Conservation (phyloP, 2,888 invertebrate genomes). For the Erpobdella octoculata region DNA sequence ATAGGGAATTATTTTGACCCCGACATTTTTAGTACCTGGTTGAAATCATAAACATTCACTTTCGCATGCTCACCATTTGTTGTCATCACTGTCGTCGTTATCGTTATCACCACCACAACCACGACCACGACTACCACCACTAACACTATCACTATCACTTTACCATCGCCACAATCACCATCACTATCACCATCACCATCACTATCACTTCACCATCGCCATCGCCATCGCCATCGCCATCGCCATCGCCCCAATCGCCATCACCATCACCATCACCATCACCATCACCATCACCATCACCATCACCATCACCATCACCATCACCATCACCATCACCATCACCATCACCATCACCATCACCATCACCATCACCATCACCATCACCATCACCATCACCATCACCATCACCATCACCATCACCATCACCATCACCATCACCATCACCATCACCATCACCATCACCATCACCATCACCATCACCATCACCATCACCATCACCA, state of each 20-base stretch:
- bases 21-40: background rate
- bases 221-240: background rate
- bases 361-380: slow-evolving; percentile 21
- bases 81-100: slow-evolving; percentile 9
- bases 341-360: slow-evolving; percentile 22
- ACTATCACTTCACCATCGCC: background rate
- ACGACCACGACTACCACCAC: background rate
- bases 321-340: slow-evolving; percentile 23
- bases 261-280: background rate
- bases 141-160: background rate
- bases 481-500: slow-evolving; percentile 19
- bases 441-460: slow-evolving; percentile 9
- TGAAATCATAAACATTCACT: background rate
- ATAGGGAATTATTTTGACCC: too few relatives aligned
- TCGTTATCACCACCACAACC: slow-evolving; percentile 6
- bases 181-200: background rate
- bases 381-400: slow-evolving; percentile 20
- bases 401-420: slow-evolving; percentile 23
- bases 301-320: slow-evolving; percentile 17
- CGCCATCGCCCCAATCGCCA: background rate
- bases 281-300: slow-evolving; percentile 8
- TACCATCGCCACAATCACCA: background rate
- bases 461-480: slow-evolving; percentile 19
- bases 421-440: slow-evolving; percentile 19
- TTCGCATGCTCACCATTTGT: background rate